These are phyloP conservation scores for Drosophila anomalata DNA, from an alignment of 2,888 invertebrate species.

Conservation along the genomic window DNA sequence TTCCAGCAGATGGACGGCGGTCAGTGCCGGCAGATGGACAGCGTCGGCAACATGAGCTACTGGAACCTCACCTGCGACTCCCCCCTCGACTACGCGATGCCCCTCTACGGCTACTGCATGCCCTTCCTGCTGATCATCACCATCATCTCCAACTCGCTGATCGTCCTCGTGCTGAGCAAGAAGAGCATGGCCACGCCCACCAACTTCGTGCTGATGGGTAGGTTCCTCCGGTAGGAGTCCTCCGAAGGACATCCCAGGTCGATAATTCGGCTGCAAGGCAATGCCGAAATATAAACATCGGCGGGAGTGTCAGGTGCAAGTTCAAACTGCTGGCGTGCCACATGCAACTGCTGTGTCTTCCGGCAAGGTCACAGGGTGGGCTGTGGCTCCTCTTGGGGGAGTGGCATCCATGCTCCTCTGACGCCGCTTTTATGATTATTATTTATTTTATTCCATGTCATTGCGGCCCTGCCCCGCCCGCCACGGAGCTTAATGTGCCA, in stretches of 20 bases:
- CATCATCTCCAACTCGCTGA: conserved; percentile 94
- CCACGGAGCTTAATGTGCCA: conserved; percentile 31
- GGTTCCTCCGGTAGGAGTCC: conserved; percentile 58
- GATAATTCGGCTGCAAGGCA: neutral
- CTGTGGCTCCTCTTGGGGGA: neutral
- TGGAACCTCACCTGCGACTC: conserved; percentile 84
- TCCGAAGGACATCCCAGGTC: no score
- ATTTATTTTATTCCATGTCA: conserved; percentile 57
- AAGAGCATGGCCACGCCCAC: conserved; percentile 96
- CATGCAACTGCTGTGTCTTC: conserved; percentile 4
- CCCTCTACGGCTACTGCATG: conserved; percentile 84
- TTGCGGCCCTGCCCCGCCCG: conserved; percentile 29
- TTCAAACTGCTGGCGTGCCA: neutral
- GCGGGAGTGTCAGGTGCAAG: neutral
- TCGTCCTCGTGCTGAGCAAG: conserved; percentile 94
- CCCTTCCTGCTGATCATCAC: conserved; percentile 94
- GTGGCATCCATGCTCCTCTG: neutral
- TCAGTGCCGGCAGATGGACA: conserved; percentile 67
- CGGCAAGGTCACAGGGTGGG: neutral
- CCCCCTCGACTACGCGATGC: conserved; percentile 81
- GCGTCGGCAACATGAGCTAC: conserved; percentile 73
- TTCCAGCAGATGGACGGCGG: conserved; percentile 60
- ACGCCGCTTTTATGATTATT: conserved; percentile 54
- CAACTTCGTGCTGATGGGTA: conserved; percentile 93
- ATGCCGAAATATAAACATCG: neutral